These are phyloP conservation scores for Hippocampus zosterae DNA, from an alignment of 2,113 vertebrate species.

Conservation along the genomic window DNA sequence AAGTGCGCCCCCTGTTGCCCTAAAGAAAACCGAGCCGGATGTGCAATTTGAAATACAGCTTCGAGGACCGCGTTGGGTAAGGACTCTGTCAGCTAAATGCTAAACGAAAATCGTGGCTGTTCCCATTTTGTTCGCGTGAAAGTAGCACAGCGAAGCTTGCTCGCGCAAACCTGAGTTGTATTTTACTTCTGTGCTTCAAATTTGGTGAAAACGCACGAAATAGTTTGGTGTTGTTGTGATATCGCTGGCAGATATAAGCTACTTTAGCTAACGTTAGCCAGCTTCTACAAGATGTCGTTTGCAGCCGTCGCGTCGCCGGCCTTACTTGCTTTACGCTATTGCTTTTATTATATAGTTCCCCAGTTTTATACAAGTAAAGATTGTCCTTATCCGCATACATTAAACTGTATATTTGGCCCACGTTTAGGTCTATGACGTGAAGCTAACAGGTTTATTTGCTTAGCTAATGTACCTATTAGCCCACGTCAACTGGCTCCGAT, in stretches of 20 bases:
- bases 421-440: slow-evolving; percentile 17
- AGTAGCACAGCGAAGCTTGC: too few relatives aligned
- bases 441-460: slow-evolving; percentile 15
- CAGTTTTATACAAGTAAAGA: neutral
- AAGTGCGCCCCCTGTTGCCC: slow-evolving; percentile 20
- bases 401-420: neutral
- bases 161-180: neutral
- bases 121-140: neutral
- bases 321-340: neutral
- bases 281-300: slow-evolving; percentile 36
- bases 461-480: slow-evolving; percentile 5
- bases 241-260: slow-evolving; percentile 19
- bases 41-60: slow-evolving; percentile 47
- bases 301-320: neutral
- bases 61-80: slow-evolving; percentile 70
- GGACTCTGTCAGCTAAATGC: slow-evolving; percentile 20
- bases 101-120: neutral
- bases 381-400: neutral
- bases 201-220: neutral
- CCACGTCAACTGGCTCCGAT: neutral
- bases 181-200: neutral
- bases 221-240: neutral
- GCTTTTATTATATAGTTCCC: neutral
- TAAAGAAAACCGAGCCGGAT: slow-evolving; percentile 56
- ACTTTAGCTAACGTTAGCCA: slow-evolving; percentile 29